Evolutionary conservation across 2,797 vertebrate genomes (phyloP).

Genomic region (Pampus argenteus): DNA sequence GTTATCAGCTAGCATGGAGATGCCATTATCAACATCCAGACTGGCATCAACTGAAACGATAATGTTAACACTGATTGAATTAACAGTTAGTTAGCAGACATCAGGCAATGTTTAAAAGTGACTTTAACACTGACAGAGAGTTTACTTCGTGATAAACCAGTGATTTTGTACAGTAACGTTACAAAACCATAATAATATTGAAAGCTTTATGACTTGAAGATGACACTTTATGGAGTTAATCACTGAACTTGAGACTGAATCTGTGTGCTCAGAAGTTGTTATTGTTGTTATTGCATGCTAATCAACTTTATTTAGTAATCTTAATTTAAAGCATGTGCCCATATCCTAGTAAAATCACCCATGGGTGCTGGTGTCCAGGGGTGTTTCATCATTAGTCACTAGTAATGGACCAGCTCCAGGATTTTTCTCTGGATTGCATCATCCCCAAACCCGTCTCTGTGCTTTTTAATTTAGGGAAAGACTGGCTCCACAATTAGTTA

Average conservation of each 20-base stretch:
- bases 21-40: constrained; percentile 10
- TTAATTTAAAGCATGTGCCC: background rate
- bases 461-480: background rate
- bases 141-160: background rate
- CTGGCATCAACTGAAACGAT: background rate
- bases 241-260: background rate
- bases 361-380: constrained; percentile 13
- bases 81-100: background rate
- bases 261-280: background rate
- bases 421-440: constrained; percentile 7
- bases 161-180: no score
- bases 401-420: constrained; percentile 16
- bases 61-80: background rate
- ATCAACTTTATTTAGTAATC: background rate
- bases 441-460: constrained; percentile 1
- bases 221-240: background rate
- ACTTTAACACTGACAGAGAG: background rate
- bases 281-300: background rate
- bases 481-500: background rate
- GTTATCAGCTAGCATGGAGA: constrained; percentile 27
- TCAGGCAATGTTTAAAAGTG: fast-evolving
- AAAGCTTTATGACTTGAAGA: background rate
- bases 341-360: background rate
- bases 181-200: background rate
- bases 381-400: constrained; percentile 24